phyloP scores from a whole-genome alignment of 2,888 invertebrate species.

The Malacosoma neustria region DNA sequence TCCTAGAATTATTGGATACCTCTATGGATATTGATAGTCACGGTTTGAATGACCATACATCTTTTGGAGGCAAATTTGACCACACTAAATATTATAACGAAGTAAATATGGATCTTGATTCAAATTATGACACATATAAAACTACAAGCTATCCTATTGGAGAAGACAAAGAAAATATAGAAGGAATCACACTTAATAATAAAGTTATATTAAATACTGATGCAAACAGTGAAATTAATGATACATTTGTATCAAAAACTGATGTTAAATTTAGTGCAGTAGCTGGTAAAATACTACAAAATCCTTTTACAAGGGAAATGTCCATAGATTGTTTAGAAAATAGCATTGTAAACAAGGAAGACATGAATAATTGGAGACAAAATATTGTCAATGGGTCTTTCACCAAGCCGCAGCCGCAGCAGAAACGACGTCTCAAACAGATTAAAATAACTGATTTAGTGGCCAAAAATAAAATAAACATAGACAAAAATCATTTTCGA shows the following conservation, averaged over 20 bases:
- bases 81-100: background rate
- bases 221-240: background rate
- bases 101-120: background rate
- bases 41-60: background rate
- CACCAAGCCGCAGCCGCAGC: background rate
- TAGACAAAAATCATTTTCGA: constrained; percentile 17
- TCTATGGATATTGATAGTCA: background rate
- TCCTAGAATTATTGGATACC: background rate
- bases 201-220: background rate
- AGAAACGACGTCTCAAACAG: background rate
- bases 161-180: background rate
- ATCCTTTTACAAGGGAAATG: too few relatives aligned
- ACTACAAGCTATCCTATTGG: background rate
- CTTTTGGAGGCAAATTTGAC: background rate
- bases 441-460: constrained; percentile 12
- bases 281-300: too few relatives aligned
- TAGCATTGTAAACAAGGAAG: background rate
- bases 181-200: background rate
- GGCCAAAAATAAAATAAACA: constrained; percentile 17
- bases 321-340: too few relatives aligned
- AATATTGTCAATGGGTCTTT: background rate
- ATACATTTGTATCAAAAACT: background rate
- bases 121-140: background rate
- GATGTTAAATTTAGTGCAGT: background rate
- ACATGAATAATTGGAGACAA: background rate